Percentiles rank a stretch among this genome's conserved stretches.
phyloP scores from a whole-genome alignment of 2,888 invertebrate genomes.

The Therioaphis trifolii region DNA sequence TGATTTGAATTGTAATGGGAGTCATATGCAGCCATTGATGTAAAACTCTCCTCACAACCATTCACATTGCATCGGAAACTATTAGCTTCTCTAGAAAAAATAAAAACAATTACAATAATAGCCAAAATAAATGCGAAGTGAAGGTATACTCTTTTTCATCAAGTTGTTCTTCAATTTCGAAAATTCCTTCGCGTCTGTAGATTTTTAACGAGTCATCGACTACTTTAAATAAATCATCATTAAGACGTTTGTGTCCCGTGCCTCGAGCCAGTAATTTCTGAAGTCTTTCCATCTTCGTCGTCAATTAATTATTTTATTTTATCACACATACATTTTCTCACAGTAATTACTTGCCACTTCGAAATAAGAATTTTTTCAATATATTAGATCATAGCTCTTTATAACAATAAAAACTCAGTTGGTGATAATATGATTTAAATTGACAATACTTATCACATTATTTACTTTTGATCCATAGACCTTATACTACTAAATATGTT shows the following conservation, averaged over 20 bases:
- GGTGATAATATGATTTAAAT: too few relatives aligned
- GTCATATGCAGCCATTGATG: conserved; percentile 40
- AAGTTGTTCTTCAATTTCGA: conserved; percentile 21
- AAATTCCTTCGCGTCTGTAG: conserved; percentile 43
- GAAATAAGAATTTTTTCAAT: too few relatives aligned
- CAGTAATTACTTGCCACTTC: too few relatives aligned
- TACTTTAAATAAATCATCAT: conserved; percentile 28
- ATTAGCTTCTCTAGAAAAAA: neutral
- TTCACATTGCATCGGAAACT: conserved; percentile 25
- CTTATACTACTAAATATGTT: too few relatives aligned
- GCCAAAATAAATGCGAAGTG: neutral
- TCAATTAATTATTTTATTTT: neutral
- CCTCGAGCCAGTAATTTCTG: conserved; percentile 18
- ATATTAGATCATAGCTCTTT: too few relatives aligned
- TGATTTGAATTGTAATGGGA: conserved; percentile 59
- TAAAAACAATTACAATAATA: neutral
- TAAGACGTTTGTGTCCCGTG: conserved; percentile 27
- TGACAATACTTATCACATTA: too few relatives aligned
- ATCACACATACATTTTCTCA: too few relatives aligned
- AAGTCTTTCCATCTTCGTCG: neutral
- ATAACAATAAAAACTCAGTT: too few relatives aligned
- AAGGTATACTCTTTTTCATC: conserved; percentile 3
- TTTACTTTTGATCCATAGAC: too few relatives aligned
- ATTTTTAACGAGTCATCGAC: conserved; percentile 10
- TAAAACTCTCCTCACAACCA: conserved; percentile 31